Evolutionary conservation across 1,140 invertebrate genomes (phyloP).

Genomic region (Bathynomus jamesi): DNA sequence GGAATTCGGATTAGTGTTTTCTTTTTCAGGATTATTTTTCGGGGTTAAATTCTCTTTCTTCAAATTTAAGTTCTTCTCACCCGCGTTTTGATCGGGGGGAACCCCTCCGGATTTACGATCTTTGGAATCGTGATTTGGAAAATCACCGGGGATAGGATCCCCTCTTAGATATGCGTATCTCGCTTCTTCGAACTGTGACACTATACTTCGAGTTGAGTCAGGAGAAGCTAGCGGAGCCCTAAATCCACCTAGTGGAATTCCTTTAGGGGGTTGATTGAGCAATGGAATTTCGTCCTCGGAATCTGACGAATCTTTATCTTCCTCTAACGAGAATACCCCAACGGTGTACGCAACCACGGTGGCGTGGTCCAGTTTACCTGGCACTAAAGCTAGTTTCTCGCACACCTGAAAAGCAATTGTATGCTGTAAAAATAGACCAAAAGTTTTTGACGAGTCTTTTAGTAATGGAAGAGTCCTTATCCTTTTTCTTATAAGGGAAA

Average conservation of each 20-base stretch:
- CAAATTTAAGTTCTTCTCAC: not conserved
- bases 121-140: not conserved
- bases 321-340: conserved; percentile 40
- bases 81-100: not conserved
- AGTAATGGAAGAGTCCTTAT: no score
- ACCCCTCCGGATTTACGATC: not conserved
- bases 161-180: not conserved
- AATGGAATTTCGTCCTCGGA: not conserved
- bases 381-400: conserved; percentile 64
- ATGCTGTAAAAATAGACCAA: no score
- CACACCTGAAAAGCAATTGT: conserved; percentile 47
- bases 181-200: not conserved
- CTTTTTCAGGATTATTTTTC: not conserved
- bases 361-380: conserved; percentile 89
- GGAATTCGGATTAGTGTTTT: not conserved
- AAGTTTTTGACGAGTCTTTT: no score
- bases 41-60: not conserved
- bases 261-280: not conserved
- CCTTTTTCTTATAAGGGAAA: no score
- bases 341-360: conserved; percentile 75
- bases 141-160: not conserved
- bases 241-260: not conserved
- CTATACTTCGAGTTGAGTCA: not conserved
- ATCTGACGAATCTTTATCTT: not conserved
- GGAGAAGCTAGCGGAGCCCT: not conserved